Base-by-base conservation (phyloP, 2,888 invertebrate species). In the Drosophila mercatorum region DNA sequence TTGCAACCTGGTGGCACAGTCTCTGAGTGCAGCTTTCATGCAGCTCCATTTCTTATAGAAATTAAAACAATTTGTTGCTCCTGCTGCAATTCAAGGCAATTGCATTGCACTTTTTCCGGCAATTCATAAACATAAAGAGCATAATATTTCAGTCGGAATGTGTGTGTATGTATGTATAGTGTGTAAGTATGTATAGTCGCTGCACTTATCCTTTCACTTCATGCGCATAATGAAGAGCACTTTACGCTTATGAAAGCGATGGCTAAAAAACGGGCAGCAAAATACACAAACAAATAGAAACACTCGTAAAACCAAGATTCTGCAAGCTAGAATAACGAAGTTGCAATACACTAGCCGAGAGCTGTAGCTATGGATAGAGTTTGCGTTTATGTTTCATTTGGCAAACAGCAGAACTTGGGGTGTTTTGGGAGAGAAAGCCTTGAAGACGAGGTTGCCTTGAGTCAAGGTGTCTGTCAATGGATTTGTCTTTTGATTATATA, bases 191-290 rank as follows among this genome's bases (percentile, higher is more conserved):
- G 66, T 70, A 40, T 78, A 80, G 72, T 76, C 75, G 75, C 72
- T 88, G 88, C 90, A 88, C 84, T 89, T 89, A 90, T 90, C 82
- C 90, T 88, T 90, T 89, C 90, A 88, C 81, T 90, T 90, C 81
- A 89, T 89, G 90, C 75, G 88, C 88, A 90, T 89, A 89, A 89
- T 89, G 90, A 89, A 89, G 89, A 83, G 90, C 90, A 90, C 89
- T 90, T 90, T 86, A 75, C 84, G 86, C 82, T 82, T 81, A 83
- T 90, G 80, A 89, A 90, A 83, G 86, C 83, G 72, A 78, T 73
- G 79, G 77, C 76, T 80, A 79, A 70, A 40, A 80, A 75, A 70
- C 58, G 65, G 67, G 67, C 81, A 75, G 41, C 61, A 73, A 72
- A 89, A 83, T 65, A 67, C 69, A 68, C 66, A 65, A 58, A 69